Conservation (phyloP, 2,797 vertebrate species). For the Crocodylus rhombifer region DNA sequence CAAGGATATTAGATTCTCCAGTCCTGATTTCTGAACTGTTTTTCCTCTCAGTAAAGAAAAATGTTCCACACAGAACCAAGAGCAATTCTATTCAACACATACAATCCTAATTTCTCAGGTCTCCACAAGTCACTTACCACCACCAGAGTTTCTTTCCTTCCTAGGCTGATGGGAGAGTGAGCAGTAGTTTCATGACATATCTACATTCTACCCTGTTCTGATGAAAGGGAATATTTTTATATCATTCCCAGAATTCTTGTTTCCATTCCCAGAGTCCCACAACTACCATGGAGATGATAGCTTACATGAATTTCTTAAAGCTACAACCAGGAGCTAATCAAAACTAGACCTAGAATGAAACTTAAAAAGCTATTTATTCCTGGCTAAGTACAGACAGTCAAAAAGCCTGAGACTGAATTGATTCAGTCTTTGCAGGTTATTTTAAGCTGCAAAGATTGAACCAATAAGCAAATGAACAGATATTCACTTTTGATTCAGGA, state of each 20-base stretch:
- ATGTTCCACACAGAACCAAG: not conserved
- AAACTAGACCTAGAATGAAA: not conserved
- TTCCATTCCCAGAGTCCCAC: not conserved
- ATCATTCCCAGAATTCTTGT: not conserved
- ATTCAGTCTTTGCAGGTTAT: too few relatives aligned
- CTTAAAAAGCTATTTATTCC: not conserved
- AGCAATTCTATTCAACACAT: fast-evolving
- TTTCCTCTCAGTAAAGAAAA: not conserved
- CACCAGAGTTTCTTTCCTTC: not conserved
- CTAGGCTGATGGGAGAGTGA: not conserved
- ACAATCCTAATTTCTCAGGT: not conserved
- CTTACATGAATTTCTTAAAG: not conserved
- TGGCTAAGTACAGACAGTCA: too few relatives aligned
- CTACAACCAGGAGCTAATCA: not conserved
- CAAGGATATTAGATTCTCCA: not conserved
- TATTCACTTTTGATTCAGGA: too few relatives aligned
- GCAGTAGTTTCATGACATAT: not conserved
- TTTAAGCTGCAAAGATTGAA: too few relatives aligned
- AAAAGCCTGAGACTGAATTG: too few relatives aligned
- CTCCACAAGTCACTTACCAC: not conserved
- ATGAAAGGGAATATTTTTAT: not conserved
- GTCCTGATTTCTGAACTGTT: not conserved
- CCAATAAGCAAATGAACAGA: too few relatives aligned
- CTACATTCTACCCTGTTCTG: not conserved
- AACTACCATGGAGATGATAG: not conserved